These are phyloP conservation scores for Carabus problematicus DNA, from an alignment of 2,888 invertebrate genomes.

Conservation along the genomic window DNA sequence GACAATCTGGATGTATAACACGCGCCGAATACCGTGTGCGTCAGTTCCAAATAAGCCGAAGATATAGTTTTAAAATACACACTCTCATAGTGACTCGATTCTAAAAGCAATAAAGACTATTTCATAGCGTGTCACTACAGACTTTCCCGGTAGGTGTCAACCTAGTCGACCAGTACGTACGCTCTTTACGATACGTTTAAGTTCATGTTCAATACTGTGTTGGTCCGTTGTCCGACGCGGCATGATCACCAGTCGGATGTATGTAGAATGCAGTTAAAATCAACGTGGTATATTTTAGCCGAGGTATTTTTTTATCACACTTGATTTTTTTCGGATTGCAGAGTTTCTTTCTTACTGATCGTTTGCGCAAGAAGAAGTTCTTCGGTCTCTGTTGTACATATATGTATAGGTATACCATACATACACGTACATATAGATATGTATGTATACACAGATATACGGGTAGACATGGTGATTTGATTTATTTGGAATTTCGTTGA, in stretches of 20 bases:
- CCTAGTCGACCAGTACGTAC: conserved; percentile 48
- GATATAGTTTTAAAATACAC: conserved; percentile 52
- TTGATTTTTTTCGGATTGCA: conserved; percentile 51
- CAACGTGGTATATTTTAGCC: conserved; percentile 57
- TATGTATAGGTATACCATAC: no score
- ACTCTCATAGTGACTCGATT: conserved; percentile 55
- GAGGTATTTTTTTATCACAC: conserved; percentile 57
- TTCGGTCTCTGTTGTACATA: no score
- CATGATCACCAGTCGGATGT: conserved; percentile 56
- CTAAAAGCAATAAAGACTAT: conserved; percentile 58
- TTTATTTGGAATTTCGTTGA: conserved; percentile 39
- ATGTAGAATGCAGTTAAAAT: conserved; percentile 57
- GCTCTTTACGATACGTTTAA: no score
- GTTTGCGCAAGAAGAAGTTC: conserved; percentile 8
- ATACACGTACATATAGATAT: not conserved
- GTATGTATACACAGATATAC: not conserved
- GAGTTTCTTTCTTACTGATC: conserved; percentile 30
- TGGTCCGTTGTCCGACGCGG: conserved; percentile 50
- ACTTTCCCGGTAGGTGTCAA: conserved; percentile 59
- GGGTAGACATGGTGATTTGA: conserved; percentile 24
- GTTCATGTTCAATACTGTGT: not conserved
- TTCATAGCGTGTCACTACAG: conserved; percentile 60
- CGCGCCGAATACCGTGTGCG: not conserved
- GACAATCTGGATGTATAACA: conserved; percentile 36
- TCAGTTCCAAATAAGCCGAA: conserved; percentile 49